Conservation (phyloP, 1,140 invertebrate genomes). For the Oedothorax gibbosus region DNA sequence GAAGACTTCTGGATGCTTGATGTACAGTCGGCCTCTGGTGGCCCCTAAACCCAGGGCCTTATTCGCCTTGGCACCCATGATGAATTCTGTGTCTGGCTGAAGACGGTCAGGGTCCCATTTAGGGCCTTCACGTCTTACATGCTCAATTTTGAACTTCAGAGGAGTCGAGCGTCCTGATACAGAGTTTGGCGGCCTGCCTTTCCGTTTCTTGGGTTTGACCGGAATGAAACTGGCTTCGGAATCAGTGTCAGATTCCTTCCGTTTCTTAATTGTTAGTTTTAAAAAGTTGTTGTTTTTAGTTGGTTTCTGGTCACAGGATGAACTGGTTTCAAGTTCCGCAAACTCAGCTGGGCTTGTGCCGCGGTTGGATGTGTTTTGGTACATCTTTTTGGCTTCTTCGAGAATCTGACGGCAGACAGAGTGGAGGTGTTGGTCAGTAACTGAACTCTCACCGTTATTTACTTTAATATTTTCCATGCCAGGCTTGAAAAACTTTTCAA, state of each 20-base stretch:
- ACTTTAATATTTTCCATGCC: constrained; percentile 82
- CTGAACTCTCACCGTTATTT: constrained; percentile 80
- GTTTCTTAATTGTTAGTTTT: constrained; percentile 73
- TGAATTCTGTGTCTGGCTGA: constrained; percentile 78
- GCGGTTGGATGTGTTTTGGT: constrained; percentile 58
- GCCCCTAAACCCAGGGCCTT: constrained; percentile 82
- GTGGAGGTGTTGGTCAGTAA: constrained; percentile 80
- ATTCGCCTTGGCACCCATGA: constrained; percentile 78
- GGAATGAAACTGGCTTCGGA: constrained; percentile 70
- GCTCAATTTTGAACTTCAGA: constrained; percentile 67
- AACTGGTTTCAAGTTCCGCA: constrained; percentile 65
- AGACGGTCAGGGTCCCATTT: constrained; percentile 83
- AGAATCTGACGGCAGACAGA: constrained; percentile 81
- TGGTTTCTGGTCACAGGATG: constrained; percentile 60
- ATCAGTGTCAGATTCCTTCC: constrained; percentile 76
- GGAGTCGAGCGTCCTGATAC: constrained; percentile 67
- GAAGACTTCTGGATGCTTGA: constrained; percentile 81
- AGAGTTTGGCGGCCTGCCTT: constrained; percentile 66
- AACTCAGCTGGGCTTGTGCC: constrained; percentile 68
- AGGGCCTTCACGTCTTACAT: constrained; percentile 71
- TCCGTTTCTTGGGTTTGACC: constrained; percentile 64
- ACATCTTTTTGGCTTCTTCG: constrained; percentile 74
- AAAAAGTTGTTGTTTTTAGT: constrained; percentile 64
- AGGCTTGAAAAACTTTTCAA: constrained; percentile 75
- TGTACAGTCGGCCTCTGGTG: constrained; percentile 80